phyloP scores from a whole-genome alignment of 2,113 vertebrate genomes.

The Ailuropoda melanoleuca region DNA sequence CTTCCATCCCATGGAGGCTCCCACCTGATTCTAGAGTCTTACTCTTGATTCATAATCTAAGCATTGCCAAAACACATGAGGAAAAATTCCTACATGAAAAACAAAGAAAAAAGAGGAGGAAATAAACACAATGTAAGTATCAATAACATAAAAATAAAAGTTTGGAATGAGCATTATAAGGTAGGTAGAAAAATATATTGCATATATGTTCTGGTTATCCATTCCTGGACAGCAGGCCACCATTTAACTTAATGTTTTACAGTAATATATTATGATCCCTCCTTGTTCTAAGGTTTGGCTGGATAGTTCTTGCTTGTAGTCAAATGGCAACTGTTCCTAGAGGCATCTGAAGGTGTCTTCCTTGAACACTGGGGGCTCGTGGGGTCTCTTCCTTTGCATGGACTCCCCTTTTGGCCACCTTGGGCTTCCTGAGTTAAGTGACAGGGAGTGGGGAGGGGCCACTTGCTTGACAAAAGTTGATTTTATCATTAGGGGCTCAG shows the following conservation, averaged over 20 bases:
- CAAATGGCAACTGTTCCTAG: neutral
- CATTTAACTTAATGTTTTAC: neutral
- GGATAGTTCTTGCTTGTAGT: neutral
- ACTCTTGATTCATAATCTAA: neutral
- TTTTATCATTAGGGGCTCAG: neutral
- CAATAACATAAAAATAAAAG: neutral
- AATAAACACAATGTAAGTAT: neutral
- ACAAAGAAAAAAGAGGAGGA: neutral
- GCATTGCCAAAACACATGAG: neutral
- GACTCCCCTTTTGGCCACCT: neutral
- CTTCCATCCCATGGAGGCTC: neutral
- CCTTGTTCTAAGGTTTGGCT: neutral
- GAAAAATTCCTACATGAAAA: neutral
- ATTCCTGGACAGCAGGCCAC: neutral
- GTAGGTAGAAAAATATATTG: neutral
- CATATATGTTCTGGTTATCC: neutral
- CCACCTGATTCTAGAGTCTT: neutral
- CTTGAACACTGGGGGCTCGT: neutral
- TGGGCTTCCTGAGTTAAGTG: neutral
- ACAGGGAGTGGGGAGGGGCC: neutral
- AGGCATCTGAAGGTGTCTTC: neutral
- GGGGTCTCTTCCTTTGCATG: neutral
- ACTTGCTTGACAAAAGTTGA: neutral
- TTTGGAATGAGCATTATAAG: neutral
- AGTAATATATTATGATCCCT: neutral